phyloP scores from a whole-genome alignment of 1,140 invertebrate species.

The Aphelenchoides besseyi region DNA sequence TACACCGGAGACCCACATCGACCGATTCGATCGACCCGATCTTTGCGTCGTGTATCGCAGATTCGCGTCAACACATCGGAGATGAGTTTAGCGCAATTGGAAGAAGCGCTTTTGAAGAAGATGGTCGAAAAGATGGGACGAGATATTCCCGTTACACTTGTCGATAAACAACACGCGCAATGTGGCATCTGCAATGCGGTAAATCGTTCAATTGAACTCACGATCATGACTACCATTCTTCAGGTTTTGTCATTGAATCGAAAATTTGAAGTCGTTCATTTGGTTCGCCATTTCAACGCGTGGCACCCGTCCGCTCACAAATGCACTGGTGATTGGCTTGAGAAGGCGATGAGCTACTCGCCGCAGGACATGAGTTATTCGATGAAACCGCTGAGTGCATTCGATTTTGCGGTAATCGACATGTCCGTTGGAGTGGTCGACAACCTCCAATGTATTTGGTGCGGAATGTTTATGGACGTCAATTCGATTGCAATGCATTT shows the following conservation, averaged over 20 bases:
- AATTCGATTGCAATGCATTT: slow-evolving; percentile 57
- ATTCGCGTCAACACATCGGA: slow-evolving; percentile 58
- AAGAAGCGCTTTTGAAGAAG: slow-evolving; percentile 53
- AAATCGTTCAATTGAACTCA: background rate
- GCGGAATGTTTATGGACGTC: slow-evolving; percentile 60
- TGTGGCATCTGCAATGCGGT: slow-evolving; percentile 58
- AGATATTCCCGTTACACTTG: slow-evolving; percentile 55
- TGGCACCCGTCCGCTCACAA: slow-evolving; percentile 61
- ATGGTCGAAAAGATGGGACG: slow-evolving; percentile 63
- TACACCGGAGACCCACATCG: slow-evolving; percentile 23
- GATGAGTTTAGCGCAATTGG: slow-evolving; percentile 53
- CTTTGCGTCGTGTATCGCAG: slow-evolving; percentile 46
- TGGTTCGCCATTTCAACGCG: slow-evolving; percentile 61
- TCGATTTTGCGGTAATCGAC: slow-evolving; percentile 61
- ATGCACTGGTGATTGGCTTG: slow-evolving; percentile 56
- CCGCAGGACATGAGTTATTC: background rate
- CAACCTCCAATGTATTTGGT: slow-evolving; percentile 62
- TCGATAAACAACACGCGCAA: slow-evolving; percentile 60
- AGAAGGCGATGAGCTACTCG: background rate
- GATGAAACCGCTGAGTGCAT: slow-evolving; percentile 40
- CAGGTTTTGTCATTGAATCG: slow-evolving; percentile 58
- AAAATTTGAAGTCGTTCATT: slow-evolving; percentile 61
- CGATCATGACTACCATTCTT: background rate
- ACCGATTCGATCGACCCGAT: slow-evolving; percentile 41
- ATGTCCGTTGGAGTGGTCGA: slow-evolving; percentile 42